phyloP scores from a whole-genome alignment of 2,888 invertebrate genomes.

The Magallana nippona region DNA sequence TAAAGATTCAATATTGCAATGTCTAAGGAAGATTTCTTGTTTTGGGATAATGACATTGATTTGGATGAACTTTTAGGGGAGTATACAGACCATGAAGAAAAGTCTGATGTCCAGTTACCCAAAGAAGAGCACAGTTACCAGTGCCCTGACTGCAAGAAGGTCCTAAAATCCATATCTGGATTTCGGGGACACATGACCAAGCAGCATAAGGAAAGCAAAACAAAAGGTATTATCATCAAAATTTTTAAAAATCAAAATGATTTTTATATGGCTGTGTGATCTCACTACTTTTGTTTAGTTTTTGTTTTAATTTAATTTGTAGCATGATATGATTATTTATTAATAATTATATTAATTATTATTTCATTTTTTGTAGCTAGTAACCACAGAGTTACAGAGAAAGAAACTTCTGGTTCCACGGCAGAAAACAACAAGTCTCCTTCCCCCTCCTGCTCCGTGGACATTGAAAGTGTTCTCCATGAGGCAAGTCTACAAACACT shows the following conservation, averaged over 20 bases:
- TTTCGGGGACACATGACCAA: slow-evolving; percentile 38
- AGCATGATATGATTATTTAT: no score
- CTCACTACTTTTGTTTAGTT: background rate
- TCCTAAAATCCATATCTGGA: slow-evolving; percentile 21
- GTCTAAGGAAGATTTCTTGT: slow-evolving; percentile 34
- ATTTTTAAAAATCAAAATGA: no score
- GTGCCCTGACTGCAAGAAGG: slow-evolving; percentile 35
- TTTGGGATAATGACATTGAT: slow-evolving; percentile 41
- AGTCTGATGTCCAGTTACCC: background rate
- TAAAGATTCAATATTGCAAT: background rate
- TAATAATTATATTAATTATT: no score
- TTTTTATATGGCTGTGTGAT: background rate
- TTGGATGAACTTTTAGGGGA: slow-evolving; percentile 33
- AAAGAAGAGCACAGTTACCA: background rate
- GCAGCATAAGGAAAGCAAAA: slow-evolving; percentile 35
- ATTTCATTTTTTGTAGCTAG: background rate
- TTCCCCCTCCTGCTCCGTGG: background rate
- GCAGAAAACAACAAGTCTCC: background rate
- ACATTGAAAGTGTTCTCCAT: background rate
- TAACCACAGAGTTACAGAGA: background rate
- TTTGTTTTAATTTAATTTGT: background rate
- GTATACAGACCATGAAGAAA: slow-evolving; percentile 18
- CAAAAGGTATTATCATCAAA: background rate
- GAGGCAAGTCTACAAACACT: background rate
- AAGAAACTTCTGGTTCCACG: background rate